Conservation (phyloP, 2,797 vertebrate species). For the Phyllotis vaccarum region DNA sequence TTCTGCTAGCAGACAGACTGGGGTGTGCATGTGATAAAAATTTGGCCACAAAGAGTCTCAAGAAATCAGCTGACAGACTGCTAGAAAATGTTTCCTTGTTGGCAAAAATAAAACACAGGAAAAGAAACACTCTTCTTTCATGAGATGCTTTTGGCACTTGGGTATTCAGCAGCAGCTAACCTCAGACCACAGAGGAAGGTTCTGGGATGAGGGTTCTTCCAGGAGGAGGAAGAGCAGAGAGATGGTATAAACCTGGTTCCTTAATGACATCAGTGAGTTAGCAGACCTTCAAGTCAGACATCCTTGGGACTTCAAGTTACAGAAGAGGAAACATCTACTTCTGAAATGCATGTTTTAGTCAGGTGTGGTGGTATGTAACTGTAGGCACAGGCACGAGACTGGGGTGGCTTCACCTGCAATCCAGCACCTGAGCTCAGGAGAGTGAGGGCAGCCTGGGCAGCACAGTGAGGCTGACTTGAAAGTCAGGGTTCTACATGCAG, state of each 20-base stretch:
- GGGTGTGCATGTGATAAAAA: background rate
- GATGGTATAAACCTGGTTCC: background rate
- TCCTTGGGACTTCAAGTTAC: background rate
- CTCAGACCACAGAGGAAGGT: background rate
- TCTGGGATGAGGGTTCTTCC: background rate
- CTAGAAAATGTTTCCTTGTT: background rate
- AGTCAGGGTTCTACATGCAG: background rate
- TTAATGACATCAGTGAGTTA: background rate
- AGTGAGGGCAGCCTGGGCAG: background rate
- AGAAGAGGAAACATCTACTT: background rate
- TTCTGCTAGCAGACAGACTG: background rate
- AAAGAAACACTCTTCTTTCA: background rate
- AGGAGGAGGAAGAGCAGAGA: background rate
- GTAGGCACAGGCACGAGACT: background rate
- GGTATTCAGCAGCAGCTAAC: background rate
- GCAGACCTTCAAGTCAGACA: background rate
- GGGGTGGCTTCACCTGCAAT: background rate
- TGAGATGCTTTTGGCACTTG: background rate
- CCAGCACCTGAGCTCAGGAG: background rate
- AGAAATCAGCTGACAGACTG: background rate
- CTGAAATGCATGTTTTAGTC: background rate
- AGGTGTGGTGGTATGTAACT: background rate
- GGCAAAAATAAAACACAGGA: background rate
- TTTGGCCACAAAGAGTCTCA: background rate
- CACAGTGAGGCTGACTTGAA: background rate